Base-by-base conservation (phyloP, 2,888 invertebrate genomes). In the Tachina fera region DNA sequence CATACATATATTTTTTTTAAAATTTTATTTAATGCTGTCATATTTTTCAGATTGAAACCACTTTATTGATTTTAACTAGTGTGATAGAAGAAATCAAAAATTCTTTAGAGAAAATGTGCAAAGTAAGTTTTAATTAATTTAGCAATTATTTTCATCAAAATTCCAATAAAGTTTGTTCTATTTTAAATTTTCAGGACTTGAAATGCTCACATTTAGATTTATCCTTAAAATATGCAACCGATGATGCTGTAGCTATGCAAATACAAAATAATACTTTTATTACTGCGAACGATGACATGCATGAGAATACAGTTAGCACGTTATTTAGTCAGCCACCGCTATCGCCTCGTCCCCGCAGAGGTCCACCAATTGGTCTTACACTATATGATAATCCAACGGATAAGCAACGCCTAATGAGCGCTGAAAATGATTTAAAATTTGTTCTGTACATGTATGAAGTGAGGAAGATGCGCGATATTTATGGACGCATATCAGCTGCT, bases 41-140 rank as follows among this genome's bases (percentile, higher is more conserved):
- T 56, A 1, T 65, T 84, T 81, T 92, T 45, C 91, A 95, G 95
- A 94, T 95, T 90, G 95, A 95, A 92, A 93, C 93, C 61, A 94
- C 94, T 84, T 91, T 95, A 88, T 94, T 95, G 88, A 94, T 94
- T 63, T 91, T 95, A 88, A 94, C 94, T 70, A 93, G 93, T 88
- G 93, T 95, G 89, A 93, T 94, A 87, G 93, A 93, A 70, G 95
- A 95, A 91, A 94, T 95, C 58, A 95, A 95, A 91, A 93, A 93
- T 84, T 94, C 94, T 16, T 90, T 95, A 87, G 95, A 95, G 90
- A 94, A 94, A 91, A 94, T 95, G 88, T 94, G 95, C 88, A 93
- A 93, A 89, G 92, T 92, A 88, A 84, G 89, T 88, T 60, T 9
- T 19, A 9, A 63, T 47, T 45, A 14, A 4, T 45, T 16, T 53